Conservation (phyloP, 2,888 invertebrate species). For the Unio delphinus region DNA sequence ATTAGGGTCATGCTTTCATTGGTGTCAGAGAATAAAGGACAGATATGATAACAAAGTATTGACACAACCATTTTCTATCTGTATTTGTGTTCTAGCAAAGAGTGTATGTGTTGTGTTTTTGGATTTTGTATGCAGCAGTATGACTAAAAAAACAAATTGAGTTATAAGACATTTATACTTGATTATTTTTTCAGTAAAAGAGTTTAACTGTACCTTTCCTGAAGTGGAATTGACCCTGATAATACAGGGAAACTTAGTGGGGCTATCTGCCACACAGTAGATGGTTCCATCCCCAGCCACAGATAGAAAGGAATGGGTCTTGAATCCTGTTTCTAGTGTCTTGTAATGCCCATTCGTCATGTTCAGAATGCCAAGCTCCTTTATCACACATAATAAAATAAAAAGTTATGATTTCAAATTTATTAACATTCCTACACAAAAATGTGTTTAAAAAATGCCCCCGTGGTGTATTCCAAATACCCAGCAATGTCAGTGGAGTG, state of each 20-base stretch:
- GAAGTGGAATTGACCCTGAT: slow-evolving; percentile 55
- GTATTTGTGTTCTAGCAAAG: no score
- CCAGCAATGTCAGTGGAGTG: no score
- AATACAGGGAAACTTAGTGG: slow-evolving; percentile 58
- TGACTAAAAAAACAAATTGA: no score
- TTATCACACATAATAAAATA: not conserved
- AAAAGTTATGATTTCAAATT: not conserved
- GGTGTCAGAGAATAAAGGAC: no score
- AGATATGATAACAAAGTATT: no score
- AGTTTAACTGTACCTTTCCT: slow-evolving; percentile 40
- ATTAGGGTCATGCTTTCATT: no score
- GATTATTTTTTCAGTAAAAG: no score
- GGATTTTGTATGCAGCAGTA: no score
- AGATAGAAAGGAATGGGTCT: slow-evolving; percentile 38
- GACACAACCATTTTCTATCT: no score
- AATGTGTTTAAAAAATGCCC: not conserved
- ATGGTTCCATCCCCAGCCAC: slow-evolving; percentile 50
- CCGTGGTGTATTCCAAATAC: no score
- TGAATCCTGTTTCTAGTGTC: slow-evolving; percentile 52
- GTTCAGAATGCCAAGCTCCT: slow-evolving; percentile 56
- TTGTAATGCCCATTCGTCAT: slow-evolving; percentile 39
- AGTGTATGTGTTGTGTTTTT: no score
- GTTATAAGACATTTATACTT: no score
- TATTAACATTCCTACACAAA: not conserved
- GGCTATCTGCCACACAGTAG: slow-evolving; percentile 65